Percentiles rank a stretch among this genome's conserved stretches.
Conservation (phyloP, 2,888 invertebrate species). For the Panzeria rudis region DNA sequence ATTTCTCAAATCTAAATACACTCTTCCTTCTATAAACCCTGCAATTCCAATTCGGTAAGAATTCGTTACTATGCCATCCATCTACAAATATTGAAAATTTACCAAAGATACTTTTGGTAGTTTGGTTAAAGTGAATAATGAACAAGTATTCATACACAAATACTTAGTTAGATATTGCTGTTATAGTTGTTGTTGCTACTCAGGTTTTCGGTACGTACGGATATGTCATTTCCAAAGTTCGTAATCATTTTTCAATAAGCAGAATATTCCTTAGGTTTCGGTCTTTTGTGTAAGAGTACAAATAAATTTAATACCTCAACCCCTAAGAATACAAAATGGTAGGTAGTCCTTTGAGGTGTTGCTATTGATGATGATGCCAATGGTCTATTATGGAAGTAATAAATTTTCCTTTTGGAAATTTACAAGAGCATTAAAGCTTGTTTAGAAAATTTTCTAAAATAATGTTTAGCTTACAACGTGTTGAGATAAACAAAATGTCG, state of each 20-base stretch:
- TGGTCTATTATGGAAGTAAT: neutral
- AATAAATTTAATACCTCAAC: neutral
- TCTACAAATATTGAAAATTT: neutral
- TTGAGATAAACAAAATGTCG: conserved; percentile 19
- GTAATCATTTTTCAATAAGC: conserved; percentile 68
- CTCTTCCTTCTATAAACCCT: neutral
- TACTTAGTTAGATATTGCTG: too few species aligned
- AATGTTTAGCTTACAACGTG: conserved; percentile 53
- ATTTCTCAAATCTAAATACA: conserved; percentile 11
- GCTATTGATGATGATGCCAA: neutral
- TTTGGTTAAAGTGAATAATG: neutral
- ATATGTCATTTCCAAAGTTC: conserved; percentile 23
- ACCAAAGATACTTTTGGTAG: neutral
- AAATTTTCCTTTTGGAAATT: neutral
- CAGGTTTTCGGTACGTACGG: too few species aligned
- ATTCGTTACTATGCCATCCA: conserved; percentile 19
- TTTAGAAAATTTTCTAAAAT: conserved; percentile 29
- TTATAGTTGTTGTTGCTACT: neutral
- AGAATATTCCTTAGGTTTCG: conserved; percentile 41
- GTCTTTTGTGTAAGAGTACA: conserved; percentile 8
- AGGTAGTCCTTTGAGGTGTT: neutral
- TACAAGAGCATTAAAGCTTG: conserved; percentile 25
- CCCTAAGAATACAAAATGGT: neutral
- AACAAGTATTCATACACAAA: neutral
- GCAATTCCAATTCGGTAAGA: neutral